Conservation (phyloP, 1,140 invertebrate genomes). For the Carcinoscorpius rotundicauda region DNA sequence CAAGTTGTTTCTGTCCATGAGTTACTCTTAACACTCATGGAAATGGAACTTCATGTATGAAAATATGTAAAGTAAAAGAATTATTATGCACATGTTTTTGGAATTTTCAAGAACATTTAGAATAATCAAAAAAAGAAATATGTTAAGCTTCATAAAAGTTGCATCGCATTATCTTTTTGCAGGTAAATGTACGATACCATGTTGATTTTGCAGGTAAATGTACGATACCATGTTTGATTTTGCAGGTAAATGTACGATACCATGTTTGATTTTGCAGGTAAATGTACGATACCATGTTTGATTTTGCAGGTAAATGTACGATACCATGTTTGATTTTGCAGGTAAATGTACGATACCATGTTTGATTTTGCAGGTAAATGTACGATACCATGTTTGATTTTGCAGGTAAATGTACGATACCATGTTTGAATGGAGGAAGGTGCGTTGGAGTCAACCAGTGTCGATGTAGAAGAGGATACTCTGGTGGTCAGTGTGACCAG, state of each 20-base stretch:
- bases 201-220: too few species aligned
- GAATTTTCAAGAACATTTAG: too few species aligned
- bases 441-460: constrained; percentile 25
- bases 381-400: constrained; percentile 24
- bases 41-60: too few species aligned
- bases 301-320: constrained; percentile 24
- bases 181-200: constrained; percentile 23
- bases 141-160: too few species aligned
- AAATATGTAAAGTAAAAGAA: too few species aligned
- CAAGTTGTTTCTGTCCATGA: too few species aligned
- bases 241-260: constrained; percentile 24
- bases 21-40: too few species aligned
- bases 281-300: constrained; percentile 25
- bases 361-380: constrained; percentile 26
- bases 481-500: constrained; percentile 23
- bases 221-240: constrained; percentile 25
- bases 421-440: constrained; percentile 25
- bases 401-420: constrained; percentile 23
- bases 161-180: too few species aligned
- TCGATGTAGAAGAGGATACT: constrained; percentile 20
- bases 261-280: constrained; percentile 27
- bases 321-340: constrained; percentile 27
- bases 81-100: too few species aligned
- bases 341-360: constrained; percentile 25
- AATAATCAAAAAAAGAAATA: too few species aligned